Evolutionary conservation across 1,140 invertebrate genomes (phyloP).

Genomic region (Bicyclus anynana): DNA sequence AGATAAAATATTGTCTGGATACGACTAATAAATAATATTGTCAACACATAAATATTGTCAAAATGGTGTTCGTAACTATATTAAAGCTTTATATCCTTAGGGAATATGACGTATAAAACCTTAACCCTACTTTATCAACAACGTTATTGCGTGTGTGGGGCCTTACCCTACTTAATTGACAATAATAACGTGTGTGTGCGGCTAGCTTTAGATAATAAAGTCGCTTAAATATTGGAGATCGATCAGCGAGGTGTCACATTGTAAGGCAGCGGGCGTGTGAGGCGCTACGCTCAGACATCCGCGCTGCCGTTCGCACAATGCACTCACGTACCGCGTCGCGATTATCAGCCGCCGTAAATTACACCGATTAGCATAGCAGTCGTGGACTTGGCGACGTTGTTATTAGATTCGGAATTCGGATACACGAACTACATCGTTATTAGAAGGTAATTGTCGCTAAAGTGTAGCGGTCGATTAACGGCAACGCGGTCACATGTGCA

Average conservation of each 20-base stretch:
- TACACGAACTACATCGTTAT: constrained; percentile 59
- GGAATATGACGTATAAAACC: too few relatives aligned
- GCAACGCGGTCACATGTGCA: constrained; percentile 36
- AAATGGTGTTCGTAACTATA: too few relatives aligned
- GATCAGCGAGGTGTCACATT: constrained; percentile 50
- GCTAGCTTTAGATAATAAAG: constrained; percentile 11
- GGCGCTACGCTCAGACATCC: constrained; percentile 40
- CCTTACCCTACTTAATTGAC: too few relatives aligned
- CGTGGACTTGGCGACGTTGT: constrained; percentile 62
- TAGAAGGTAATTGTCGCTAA: constrained; percentile 66
- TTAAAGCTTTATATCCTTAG: too few relatives aligned
- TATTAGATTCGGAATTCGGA: constrained; percentile 68
- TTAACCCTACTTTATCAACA: too few relatives aligned
- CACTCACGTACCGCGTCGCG: constrained; percentile 68
- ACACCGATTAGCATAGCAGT: constrained; percentile 70
- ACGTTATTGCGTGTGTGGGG: too few relatives aligned
- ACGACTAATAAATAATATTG: too few relatives aligned
- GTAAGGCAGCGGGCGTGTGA: constrained; percentile 39
- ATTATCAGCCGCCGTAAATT: constrained; percentile 72
- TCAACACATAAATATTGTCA: too few relatives aligned
- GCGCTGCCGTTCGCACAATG: constrained; percentile 57
- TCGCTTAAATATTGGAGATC: constrained; percentile 40
- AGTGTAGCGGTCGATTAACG: constrained; percentile 70
- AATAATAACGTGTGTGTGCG: too few relatives aligned
- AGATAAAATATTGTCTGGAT: too few relatives aligned